A percentile compares a stretch with the other conserved stretches of the same genome.
These are phyloP conservation scores for Vulpes vulpes DNA, from an alignment of 2,113 vertebrate species.

Conservation along the genomic window DNA sequence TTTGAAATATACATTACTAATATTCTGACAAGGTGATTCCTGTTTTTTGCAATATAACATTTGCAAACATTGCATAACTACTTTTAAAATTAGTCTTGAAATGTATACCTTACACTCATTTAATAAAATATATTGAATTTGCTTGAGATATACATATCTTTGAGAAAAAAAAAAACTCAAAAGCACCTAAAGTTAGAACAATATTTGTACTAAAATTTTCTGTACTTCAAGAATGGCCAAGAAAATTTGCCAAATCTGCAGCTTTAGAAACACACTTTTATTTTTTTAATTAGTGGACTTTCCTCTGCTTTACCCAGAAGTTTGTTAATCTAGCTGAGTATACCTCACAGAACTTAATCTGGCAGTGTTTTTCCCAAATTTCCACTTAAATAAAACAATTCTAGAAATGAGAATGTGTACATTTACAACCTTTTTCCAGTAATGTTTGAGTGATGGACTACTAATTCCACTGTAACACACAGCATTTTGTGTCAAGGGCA, in stretches of 20 bases:
- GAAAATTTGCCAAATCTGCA: background rate
- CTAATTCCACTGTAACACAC: background rate
- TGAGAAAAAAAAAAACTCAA: conserved; percentile 52
- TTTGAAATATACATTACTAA: conserved; percentile 53
- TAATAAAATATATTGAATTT: background rate
- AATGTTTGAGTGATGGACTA: background rate
- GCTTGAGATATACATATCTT: conserved; percentile 17
- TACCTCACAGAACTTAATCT: background rate
- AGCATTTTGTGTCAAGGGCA: background rate
- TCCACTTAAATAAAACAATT: background rate
- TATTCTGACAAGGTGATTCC: conserved; percentile 25
- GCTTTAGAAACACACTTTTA: background rate
- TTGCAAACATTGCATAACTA: no score
- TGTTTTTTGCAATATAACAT: conserved; percentile 20
- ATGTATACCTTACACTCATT: background rate
- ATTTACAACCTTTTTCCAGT: background rate
- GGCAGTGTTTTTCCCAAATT: background rate
- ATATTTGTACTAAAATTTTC: conserved; percentile 45
- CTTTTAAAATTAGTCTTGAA: conserved; percentile 30
- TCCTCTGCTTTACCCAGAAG: background rate
- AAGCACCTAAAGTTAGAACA: background rate
- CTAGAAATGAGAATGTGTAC: background rate
- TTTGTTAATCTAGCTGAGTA: background rate
- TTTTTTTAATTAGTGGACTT: background rate
- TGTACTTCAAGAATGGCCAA: conserved; percentile 19